Evolutionary conservation across 2,888 invertebrate species (phyloP), one percentile per base, ranked within the genome.

Genomic region (Proisotoma minuta): DNA sequence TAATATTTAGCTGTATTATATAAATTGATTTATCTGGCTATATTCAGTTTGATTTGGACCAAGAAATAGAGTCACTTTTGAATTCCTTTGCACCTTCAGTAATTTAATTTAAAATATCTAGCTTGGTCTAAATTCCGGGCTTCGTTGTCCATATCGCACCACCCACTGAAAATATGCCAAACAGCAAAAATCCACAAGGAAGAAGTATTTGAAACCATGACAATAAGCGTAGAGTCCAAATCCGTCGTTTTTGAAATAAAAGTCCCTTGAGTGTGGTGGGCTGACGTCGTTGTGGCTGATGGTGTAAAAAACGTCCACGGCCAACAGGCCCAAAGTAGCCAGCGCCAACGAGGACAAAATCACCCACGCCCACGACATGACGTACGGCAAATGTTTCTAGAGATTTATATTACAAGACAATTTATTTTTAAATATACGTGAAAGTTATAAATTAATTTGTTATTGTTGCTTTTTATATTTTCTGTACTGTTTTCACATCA

Each of bases 231-330:
- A 64, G 28, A 68, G 65, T 34, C 59, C 60, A 22, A 26, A 43
- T 3, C 3, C 20, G 39, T 68, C 68, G 40, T 68, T 68, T 23
- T 51, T 50, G 20, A 68, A 65, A 27, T 51, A 60, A 49, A 68
- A 68, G 50, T 68, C 68, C 10, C 60, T 26, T 2, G 29, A 15
- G 39, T 65, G 58, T 24, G 65, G 64, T 4, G 64, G 64, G 3
- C 53, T 47, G 0, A 60, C 43, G 40, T 64, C 62, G 39, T 59
- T 62, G 40, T 62, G 64, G n/a, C 64, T 62, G 18, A 68, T 39
- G 5, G 68, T 68, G 18, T 52, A 49, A 18, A 68, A 22, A 12
- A 62, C 59, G 27, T 68, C 68, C 34, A 56, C 60, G 1, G 60
- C 39, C 24, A 68, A 24, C 15, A 62, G 18, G 5, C 49, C 39